Percentiles rank a stretch among this genome's conserved stretches.
Conservation (phyloP, 1,140 invertebrate species). For the Portunus trituberculatus region DNA sequence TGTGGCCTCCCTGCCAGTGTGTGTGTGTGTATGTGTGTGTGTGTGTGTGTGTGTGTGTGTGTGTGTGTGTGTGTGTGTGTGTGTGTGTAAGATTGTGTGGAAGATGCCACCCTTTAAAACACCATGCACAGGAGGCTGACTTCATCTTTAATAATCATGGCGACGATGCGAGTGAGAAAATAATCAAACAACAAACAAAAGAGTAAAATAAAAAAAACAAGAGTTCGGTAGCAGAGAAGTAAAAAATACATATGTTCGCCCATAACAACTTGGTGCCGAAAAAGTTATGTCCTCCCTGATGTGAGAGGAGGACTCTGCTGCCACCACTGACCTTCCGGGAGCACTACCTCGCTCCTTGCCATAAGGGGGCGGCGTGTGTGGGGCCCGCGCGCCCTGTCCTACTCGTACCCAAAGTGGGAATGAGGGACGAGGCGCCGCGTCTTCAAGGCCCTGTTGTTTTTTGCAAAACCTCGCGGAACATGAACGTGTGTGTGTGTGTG, state of each 20-base stretch:
- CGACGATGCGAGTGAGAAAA: constrained; percentile 1
- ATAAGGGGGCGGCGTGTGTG: not conserved
- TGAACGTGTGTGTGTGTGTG: not conserved
- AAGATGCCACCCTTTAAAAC: constrained; percentile 22
- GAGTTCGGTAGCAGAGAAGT: not conserved
- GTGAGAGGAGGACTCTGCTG: not conserved
- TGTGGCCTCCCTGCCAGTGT: not conserved
- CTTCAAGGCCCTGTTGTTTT: not conserved
- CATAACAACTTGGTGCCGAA: not conserved
- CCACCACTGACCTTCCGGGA: not conserved
- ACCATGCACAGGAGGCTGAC: not conserved
- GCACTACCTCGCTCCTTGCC: not conserved
- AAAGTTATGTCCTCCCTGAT: not conserved
- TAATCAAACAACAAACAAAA: not conserved
- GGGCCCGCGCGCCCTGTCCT: not conserved
- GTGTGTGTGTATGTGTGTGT: not conserved
- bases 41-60: not conserved
- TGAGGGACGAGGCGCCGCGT: not conserved
- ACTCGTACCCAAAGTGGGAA: not conserved
- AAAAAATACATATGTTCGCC: not conserved
- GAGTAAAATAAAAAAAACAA: not conserved
- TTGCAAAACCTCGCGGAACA: not conserved
- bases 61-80: not conserved
- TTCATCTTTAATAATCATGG: not conserved
- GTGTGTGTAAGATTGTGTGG: not conserved